Percentiles rank a stretch among this genome's conserved stretches.
These are phyloP conservation scores for Sakesphorus luctuosus DNA, from an alignment of 2,113 vertebrate genomes.

Conservation along the genomic window DNA sequence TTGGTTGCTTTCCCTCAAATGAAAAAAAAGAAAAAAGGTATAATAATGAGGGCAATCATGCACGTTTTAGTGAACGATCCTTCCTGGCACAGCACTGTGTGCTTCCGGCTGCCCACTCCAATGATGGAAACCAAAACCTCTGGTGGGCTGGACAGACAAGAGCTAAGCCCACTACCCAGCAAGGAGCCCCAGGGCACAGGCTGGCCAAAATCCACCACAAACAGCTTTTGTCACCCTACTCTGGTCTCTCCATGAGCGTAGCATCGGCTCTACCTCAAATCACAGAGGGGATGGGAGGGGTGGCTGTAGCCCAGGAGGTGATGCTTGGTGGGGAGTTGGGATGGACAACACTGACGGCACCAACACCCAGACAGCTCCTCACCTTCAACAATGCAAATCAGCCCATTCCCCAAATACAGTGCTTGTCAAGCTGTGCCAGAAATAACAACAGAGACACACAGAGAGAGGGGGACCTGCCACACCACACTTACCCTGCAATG, in stretches of 20 bases:
- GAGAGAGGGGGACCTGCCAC: neutral
- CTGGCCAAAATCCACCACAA: neutral
- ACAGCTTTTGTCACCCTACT: neutral
- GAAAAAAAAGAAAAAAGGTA: neutral
- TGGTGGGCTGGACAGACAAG: neutral
- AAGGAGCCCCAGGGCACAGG: neutral
- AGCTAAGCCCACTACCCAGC: neutral
- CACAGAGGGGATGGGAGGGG: neutral
- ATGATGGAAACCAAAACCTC: neutral
- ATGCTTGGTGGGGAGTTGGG: neutral
- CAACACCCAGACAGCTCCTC: accelerated
- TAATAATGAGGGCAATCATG: neutral
- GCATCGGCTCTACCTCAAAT: neutral
- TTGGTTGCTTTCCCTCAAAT: constrained; percentile 1
- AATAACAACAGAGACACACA: neutral
- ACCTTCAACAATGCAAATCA: neutral
- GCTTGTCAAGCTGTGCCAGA: accelerated
- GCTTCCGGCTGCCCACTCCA: neutral
- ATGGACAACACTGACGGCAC: accelerated
- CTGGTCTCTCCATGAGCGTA: neutral
- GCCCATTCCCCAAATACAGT: neutral
- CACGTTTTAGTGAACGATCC: constrained; percentile 1
- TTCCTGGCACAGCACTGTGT: neutral
- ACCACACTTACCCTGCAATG: constrained; percentile 88
- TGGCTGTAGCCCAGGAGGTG: accelerated